These are phyloP conservation scores for Mesembrinibis cayennensis DNA, from an alignment of 2,113 vertebrate species.

Conservation along the genomic window DNA sequence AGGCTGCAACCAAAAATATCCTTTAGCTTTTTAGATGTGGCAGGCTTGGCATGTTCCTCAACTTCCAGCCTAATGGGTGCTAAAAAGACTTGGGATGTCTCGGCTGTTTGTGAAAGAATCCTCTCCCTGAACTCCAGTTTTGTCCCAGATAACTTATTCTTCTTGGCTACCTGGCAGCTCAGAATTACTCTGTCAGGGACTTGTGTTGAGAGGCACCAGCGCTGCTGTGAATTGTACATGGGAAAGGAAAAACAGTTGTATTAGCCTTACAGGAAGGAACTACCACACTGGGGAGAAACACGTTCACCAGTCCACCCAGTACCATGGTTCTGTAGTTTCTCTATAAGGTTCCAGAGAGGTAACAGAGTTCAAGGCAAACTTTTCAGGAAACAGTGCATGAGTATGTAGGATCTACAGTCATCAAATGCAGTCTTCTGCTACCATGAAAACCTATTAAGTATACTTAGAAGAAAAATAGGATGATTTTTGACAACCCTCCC, in stretches of 20 bases:
- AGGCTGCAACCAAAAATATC: neutral
- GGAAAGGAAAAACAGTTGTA: neutral
- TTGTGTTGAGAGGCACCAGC: neutral
- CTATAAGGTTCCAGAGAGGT: accelerated
- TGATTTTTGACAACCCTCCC: neutral
- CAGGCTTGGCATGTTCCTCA: neutral
- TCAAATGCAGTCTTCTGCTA: neutral
- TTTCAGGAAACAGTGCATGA: neutral
- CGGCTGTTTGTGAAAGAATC: neutral
- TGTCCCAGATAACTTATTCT: neutral
- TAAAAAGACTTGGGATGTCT: neutral
- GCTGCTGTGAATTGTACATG: neutral
- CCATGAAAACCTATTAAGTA: neutral
- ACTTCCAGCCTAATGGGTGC: neutral
- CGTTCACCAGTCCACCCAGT: neutral
- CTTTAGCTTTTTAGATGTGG: neutral
- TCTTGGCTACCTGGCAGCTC: neutral
- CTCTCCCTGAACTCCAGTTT: neutral
- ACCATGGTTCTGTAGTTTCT: neutral
- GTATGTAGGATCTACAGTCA: neutral
- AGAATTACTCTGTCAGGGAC: neutral
- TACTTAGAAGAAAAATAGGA: neutral
- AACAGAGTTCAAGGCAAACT: neutral
- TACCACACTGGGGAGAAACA: neutral
- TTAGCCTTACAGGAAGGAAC: neutral